Percentiles rank a stretch among this genome's conserved stretches.
Conservation (phyloP, 2,113 vertebrate genomes). For the Anoura caudifer region DNA sequence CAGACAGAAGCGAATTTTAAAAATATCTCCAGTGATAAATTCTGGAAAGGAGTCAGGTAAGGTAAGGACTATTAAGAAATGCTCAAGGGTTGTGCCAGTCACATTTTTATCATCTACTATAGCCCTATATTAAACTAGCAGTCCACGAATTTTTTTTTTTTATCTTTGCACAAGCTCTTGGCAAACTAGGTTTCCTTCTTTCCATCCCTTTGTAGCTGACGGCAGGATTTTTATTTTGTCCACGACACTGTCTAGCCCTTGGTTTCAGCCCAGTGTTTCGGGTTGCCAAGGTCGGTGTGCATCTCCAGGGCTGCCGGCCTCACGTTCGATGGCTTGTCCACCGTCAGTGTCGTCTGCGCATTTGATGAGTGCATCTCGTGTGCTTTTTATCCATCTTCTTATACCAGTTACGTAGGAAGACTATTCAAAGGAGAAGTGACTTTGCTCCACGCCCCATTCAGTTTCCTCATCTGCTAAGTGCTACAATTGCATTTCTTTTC, state of each 20-base stretch:
- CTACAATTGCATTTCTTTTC: background rate
- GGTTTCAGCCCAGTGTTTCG: background rate
- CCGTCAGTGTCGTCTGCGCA: background rate
- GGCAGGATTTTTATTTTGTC: background rate
- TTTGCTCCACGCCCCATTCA: constrained; percentile 1
- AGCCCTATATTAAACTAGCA: background rate
- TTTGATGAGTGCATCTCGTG: background rate
- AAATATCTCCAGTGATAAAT: background rate
- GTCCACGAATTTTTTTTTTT: background rate
- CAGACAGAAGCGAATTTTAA: background rate
- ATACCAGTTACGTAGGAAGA: background rate
- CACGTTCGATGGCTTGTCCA: background rate
- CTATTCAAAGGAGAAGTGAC: background rate
- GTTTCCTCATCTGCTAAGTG: background rate
- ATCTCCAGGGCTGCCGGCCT: background rate
- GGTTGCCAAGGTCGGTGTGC: background rate
- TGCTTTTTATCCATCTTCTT: constrained; percentile 36
- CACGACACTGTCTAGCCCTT: background rate
- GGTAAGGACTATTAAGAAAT: background rate
- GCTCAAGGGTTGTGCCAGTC: background rate
- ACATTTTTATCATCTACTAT: background rate
- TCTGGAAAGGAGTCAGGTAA: background rate
- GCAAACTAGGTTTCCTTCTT: background rate
- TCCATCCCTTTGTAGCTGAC: background rate
- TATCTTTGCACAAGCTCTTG: background rate